These are phyloP conservation scores for Acanthaster planci DNA, from an alignment of 35 echinoderm and acorn worm species.

Conservation along the genomic window DNA sequence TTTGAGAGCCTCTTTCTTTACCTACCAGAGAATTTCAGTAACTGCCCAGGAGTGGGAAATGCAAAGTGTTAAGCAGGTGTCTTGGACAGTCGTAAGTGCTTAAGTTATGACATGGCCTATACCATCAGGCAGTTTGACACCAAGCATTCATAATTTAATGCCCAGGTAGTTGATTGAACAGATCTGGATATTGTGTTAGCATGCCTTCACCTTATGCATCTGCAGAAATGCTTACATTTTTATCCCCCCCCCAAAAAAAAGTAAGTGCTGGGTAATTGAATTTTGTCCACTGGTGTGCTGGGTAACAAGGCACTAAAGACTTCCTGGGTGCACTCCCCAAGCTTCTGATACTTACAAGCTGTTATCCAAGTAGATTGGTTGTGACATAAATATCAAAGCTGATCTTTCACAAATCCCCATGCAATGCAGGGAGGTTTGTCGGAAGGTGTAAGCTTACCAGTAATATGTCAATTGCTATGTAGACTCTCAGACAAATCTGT, in stretches of 20 bases:
- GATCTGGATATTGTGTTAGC: too few relatives aligned
- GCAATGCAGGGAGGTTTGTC: too few relatives aligned
- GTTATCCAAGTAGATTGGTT: conserved; percentile 18
- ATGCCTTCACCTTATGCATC: neutral
- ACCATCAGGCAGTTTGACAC: too few relatives aligned
- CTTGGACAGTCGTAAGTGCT: too few relatives aligned
- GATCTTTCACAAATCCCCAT: neutral
- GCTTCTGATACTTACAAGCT: neutral
- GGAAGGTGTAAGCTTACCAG: too few relatives aligned
- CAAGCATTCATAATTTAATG: too few relatives aligned
- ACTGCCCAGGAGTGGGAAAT: too few relatives aligned
- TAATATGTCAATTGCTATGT: neutral
- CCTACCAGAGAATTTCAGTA: too few relatives aligned
- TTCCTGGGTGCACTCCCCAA: neutral
- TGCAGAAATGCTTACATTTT: conserved; percentile 3
- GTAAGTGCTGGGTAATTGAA: conserved; percentile 20
- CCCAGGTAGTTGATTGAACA: too few relatives aligned
- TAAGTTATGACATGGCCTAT: too few relatives aligned
- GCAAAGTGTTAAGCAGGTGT: too few relatives aligned
- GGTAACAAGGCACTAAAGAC: conserved; percentile 11
- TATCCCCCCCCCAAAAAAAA: neutral
- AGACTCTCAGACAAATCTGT: neutral
- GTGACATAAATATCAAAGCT: conserved; percentile 14
- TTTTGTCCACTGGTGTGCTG: neutral
- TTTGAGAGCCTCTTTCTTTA: too few relatives aligned